Percentiles rank a stretch among this genome's conserved stretches.
phyloP scores from a whole-genome alignment of 2,113 vertebrate species.

The Cololabis saira region DNA sequence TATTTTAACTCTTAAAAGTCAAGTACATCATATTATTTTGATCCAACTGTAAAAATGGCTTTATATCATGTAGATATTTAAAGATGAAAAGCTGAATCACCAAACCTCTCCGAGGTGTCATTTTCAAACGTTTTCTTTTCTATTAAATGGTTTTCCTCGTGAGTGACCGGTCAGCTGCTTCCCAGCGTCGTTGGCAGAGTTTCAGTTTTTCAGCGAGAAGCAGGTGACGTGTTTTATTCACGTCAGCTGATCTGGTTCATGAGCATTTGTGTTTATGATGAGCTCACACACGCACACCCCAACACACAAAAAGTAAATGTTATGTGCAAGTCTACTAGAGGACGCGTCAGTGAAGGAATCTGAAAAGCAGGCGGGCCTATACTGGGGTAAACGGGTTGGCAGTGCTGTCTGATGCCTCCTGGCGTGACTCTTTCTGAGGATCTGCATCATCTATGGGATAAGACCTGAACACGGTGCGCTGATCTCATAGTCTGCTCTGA shows the following conservation, averaged over 20 bases:
- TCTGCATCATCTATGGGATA: slow-evolving; percentile 62
- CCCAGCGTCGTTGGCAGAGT: not conserved
- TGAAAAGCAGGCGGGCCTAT: too few relatives aligned
- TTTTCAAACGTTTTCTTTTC: too few relatives aligned
- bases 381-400: slow-evolving; percentile 11
- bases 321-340: not conserved
- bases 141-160: not conserved
- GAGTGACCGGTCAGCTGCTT: not conserved
- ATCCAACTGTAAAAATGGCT: too few relatives aligned
- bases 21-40: too few relatives aligned
- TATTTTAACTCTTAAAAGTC: too few relatives aligned
- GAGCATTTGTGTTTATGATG: not conserved
- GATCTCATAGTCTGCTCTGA: slow-evolving; percentile 65
- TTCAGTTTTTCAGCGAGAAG: not conserved
- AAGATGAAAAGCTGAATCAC: too few relatives aligned
- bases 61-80: too few relatives aligned
- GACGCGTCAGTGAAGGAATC: not conserved
- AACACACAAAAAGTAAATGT: not conserved
- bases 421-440: slow-evolving; percentile 61
- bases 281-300: not conserved
- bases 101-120: too few relatives aligned
- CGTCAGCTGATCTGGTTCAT: not conserved
- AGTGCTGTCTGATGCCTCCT: slow-evolving; percentile 63
- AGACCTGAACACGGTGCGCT: slow-evolving; percentile 55
- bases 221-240: not conserved